These are phyloP conservation scores for Zonitis immaculata DNA, from an alignment of 2,888 invertebrate species.

Conservation along the genomic window DNA sequence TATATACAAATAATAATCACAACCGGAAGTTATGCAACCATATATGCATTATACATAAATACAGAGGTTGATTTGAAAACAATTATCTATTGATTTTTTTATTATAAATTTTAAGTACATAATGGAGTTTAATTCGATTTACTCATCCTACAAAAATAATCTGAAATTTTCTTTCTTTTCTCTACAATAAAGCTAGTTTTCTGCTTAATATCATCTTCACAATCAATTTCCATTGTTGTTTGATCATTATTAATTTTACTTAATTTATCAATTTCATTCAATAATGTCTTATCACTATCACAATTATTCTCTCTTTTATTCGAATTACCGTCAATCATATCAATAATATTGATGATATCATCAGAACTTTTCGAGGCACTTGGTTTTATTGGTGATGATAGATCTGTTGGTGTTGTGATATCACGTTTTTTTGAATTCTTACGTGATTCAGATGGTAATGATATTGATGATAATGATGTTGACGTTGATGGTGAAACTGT, in stretches of 20 bases:
- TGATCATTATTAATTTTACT: slow-evolving; percentile 7
- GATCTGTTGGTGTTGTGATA: background rate
- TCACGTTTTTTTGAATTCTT: slow-evolving; percentile 4
- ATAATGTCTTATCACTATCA: slow-evolving; percentile 16
- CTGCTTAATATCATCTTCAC: slow-evolving; percentile 7
- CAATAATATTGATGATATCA: slow-evolving; percentile 29
- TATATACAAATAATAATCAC: no score
- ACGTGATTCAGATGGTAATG: background rate
- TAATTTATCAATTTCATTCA: slow-evolving; percentile 28
- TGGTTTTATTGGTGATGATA: background rate
- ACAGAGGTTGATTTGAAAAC: no score
- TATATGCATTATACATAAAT: no score
- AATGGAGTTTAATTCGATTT: background rate
- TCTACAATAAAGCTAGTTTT: slow-evolving; percentile 16
- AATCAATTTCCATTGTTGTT: slow-evolving; percentile 22
- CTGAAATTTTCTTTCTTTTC: slow-evolving; percentile 31
- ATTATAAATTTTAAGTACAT: no score
- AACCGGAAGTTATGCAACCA: no score
- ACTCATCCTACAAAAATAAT: slow-evolving; percentile 28
- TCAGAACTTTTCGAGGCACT: slow-evolving; percentile 28
- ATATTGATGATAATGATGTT: background rate
- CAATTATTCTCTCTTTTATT: slow-evolving; percentile 14
- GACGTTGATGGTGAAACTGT: background rate
- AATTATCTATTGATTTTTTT: no score
- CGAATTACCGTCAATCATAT: slow-evolving; percentile 34